Evolutionary conservation across 2,888 invertebrate species (phyloP), one percentile per base, ranked within the genome.

Genomic region (Lumbricus terrestris): DNA sequence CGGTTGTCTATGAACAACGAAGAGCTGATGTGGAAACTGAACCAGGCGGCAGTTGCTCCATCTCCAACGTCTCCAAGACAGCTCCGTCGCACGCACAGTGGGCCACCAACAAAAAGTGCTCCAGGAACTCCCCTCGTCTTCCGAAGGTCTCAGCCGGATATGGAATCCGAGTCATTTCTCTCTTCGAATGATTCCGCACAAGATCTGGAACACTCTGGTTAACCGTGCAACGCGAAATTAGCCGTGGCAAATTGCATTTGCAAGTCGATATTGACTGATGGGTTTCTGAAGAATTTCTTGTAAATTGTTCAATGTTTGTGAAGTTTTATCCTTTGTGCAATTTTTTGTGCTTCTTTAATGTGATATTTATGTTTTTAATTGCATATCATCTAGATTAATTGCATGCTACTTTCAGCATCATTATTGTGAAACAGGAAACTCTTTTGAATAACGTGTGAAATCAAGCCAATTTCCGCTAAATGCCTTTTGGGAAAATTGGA

Each of bases 21-120:
- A 95, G 97, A 98, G 95, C 96, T 98, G 3, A 96, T 97, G 93
- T 98, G 97, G 96, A 97, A 97, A 94, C 96, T 98, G 91, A 96
- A 97, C 93, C 85, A 85, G 85, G 85, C 37, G 8, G 85, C 37
- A 6, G 35, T 23, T 34, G 35, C 85, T 34, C 85, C 34, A 37
- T 35, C 42, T 42, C 42, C 85, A 37, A 85, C 85, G 16, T 85
- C 85, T 85, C 85, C 85, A 15, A 34, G 15, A 13, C 33, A 34
- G 1, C 34, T 85, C 35, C 85, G 85, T 35, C 85, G 85, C 23
- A 85, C 33, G 23, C 85, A 34, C 16, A 85, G 85, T 37, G 85
- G 85, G 23, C 85, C 85, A 34, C 85, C 85, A 18, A 34, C 85
- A 35, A 85, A 85, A 37, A 85, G 85, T 8, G 85, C 85, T 85